phyloP scores from a whole-genome alignment of 1,140 invertebrate genomes.

The Belonocnema kinseyi region DNA sequence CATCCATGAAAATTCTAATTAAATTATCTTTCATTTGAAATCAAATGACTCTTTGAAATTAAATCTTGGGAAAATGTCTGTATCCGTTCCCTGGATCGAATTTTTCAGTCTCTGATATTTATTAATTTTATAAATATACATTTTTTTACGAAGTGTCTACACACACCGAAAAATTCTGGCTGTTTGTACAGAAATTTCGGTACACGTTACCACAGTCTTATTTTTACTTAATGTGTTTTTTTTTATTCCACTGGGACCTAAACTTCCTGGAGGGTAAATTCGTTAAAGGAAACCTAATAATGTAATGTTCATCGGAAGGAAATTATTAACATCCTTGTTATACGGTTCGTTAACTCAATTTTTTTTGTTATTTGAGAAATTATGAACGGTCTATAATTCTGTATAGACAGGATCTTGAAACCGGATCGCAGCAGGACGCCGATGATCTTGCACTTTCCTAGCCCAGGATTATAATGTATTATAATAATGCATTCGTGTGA shows the following conservation, averaged over 20 bases:
- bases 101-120: not conserved
- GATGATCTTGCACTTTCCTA: slow-evolving; percentile 11
- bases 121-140: not conserved
- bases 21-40: too few relatives aligned
- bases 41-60: too few relatives aligned
- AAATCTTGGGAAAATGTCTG: too few relatives aligned
- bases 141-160: not conserved
- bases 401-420: slow-evolving; percentile 14
- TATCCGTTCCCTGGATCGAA: too few relatives aligned
- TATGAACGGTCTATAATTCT: slow-evolving; percentile 1
- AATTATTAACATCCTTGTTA: slow-evolving; percentile 7
- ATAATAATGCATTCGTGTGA: too few relatives aligned
- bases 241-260: not conserved
- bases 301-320: slow-evolving; percentile 5
- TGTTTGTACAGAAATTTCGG: too few relatives aligned
- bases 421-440: not conserved
- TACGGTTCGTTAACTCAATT: slow-evolving; percentile 10
- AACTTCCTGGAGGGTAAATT: not conserved
- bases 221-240: not conserved
- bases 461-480: too few relatives aligned
- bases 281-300: not conserved
- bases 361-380: not conserved
- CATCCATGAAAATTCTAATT: too few relatives aligned
- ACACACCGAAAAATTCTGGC: too few relatives aligned
- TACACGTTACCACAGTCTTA: not conserved